A percentile compares a stretch with the other conserved stretches of the same genome.
phyloP scores from a whole-genome alignment of 92 coral and sea anemone genomes.

The Paramuricea clavata region DNA sequence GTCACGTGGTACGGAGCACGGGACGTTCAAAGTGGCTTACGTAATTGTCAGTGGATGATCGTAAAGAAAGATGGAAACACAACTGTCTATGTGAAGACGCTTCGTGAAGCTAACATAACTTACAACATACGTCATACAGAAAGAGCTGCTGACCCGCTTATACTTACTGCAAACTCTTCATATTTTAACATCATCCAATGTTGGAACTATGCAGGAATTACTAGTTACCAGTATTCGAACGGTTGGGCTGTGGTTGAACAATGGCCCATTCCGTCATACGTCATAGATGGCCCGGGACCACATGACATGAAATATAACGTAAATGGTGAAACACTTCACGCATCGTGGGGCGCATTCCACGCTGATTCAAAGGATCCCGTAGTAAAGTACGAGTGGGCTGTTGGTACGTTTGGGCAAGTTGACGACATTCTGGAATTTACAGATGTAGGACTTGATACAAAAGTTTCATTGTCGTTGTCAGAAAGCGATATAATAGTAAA shows the following conservation, averaged over 20 bases:
- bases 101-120: background rate
- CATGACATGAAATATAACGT: constrained; percentile 70
- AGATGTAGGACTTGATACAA: constrained; percentile 73
- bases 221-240: constrained; percentile 72
- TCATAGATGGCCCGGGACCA: constrained; percentile 72
- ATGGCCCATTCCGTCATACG: constrained; percentile 80
- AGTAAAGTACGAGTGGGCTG: constrained; percentile 84
- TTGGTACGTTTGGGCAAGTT: constrained; percentile 72
- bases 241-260: constrained; percentile 82
- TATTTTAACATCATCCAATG: constrained; percentile 79
- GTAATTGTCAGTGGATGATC: no score
- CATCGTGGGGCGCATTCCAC: constrained; percentile 85
- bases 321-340: constrained; percentile 74
- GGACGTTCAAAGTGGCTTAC: no score
- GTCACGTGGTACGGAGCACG: no score
- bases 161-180: constrained; percentile 21
- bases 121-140: constrained; percentile 47
- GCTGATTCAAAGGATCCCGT: constrained; percentile 84
- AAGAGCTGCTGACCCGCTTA: constrained; percentile 56
- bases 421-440: constrained; percentile 82
- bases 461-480: constrained; percentile 65
- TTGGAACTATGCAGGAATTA: constrained; percentile 77
- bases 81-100: no score
- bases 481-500: constrained; percentile 73
- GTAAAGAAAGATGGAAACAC: no score